Base-by-base conservation (phyloP, 2,888 invertebrate species). In the Drosophila affinis region DNA sequence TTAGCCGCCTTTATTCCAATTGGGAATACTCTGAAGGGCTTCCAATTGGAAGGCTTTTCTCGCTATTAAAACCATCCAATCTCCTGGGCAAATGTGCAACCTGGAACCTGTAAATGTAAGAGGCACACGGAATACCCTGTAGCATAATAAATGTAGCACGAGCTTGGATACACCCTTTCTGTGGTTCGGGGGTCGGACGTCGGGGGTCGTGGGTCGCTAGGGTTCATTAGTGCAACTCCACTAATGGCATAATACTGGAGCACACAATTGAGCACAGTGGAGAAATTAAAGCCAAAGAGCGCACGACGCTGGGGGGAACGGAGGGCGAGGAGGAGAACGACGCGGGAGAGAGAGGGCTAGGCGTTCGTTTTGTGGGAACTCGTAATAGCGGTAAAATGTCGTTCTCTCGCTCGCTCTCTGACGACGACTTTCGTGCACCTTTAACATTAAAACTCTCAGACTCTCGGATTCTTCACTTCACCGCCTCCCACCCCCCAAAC, bases 301-400 rank as follows among this genome's bases (percentile, higher is more conserved):
- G 14, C 7, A 2, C 39, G 34, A 29, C 29, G 10, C 32, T 12
- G 12, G 12, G 10, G 10, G 10, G 12, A 3, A 9, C 10, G 10
- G 32, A 32, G 32, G 0, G 10, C 6, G 27, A 14, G 39, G 2
- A 5, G 14, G 14, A 39, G 14, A 14, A 27, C 27, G 27, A 27
- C 27, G 14, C 10, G 3, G 34, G 34, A 12, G 39, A 39, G 39
- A 14, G 39, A 34, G 5, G 39, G 39, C 7, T n/a, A 39, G 39
- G 6, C 14, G 39, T 39, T 39, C n/a, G 39, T 39, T 39, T 6
- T 39, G 39, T 67, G 65, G 65, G 65, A 67, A 67, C 49, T 45
- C 44, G 55, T 55, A 51, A 65, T 67, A 67, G 65, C 65, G 67
- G 67, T 67, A 67, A 67, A 67, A 45, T 55, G 24, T 34, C 14